Evolutionary conservation across 2,797 vertebrate genomes (phyloP).

Genomic region (Periparus ater): DNA sequence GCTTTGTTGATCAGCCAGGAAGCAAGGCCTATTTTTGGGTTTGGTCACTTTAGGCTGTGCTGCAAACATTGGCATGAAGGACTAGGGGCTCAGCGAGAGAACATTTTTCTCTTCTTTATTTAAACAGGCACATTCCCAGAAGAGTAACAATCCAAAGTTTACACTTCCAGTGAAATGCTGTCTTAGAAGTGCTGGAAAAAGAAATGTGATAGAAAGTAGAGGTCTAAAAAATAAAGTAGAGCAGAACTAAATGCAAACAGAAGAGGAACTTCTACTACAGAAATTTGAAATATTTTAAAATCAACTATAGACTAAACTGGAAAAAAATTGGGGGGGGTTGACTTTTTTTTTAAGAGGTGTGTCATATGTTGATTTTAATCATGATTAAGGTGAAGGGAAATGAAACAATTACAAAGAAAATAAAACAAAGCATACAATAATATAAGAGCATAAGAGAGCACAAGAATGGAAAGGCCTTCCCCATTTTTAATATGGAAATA

Average conservation of each 20-base stretch:
- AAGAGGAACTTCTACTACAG: not conserved
- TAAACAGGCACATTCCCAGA: slow-evolving; percentile 38
- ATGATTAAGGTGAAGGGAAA: not conserved
- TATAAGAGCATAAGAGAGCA: no score
- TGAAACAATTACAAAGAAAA: not conserved
- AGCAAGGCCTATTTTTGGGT: not conserved
- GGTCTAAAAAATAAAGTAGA: not conserved
- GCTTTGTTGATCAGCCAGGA: not conserved
- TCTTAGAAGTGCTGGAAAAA: not conserved
- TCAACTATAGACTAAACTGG: not conserved
- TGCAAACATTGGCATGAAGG: not conserved
- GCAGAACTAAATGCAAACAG: not conserved
- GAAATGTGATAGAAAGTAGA: not conserved
- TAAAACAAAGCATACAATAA: not conserved
- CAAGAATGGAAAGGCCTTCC: not conserved
- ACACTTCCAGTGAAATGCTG: slow-evolving; percentile 6
- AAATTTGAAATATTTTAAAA: not conserved
- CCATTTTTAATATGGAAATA: not conserved
- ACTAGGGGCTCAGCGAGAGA: not conserved
- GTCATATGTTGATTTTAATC: not conserved
- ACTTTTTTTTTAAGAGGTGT: not conserved
- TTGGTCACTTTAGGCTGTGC: not conserved
- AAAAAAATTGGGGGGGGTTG: rapidly evolving
- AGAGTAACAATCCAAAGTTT: slow-evolving; percentile 5
- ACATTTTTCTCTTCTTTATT: slow-evolving; percentile 16